A percentile compares a stretch with the other conserved stretches of the same genome.
Conservation (phyloP, 2,888 invertebrate species). For the Agrochola lota region DNA sequence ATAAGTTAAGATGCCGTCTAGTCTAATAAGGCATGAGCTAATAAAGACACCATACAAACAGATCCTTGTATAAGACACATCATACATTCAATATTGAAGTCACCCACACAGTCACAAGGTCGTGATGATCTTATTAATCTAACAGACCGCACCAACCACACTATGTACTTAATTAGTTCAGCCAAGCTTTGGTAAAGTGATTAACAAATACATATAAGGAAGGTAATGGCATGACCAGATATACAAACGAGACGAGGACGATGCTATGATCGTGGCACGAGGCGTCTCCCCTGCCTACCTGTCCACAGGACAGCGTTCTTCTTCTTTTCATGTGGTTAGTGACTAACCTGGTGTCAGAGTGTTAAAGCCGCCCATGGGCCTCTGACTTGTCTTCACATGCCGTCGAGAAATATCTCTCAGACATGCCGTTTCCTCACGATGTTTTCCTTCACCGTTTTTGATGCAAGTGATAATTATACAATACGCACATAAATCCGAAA, state of each 20-base stretch:
- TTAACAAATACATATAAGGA: slow-evolving; percentile 21
- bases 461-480: too few species aligned
- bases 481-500: too few species aligned
- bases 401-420: too few species aligned
- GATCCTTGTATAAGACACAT: slow-evolving; percentile 27
- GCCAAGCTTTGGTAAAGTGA: slow-evolving; percentile 31
- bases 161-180: slow-evolving; percentile 49
- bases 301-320: not conserved
- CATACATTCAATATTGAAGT: slow-evolving; percentile 41
- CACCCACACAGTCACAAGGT: slow-evolving; percentile 31
- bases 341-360: too few species aligned
- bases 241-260: not conserved
- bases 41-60: slow-evolving; percentile 9
- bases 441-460: too few species aligned
- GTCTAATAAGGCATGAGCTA: not conserved
- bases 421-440: too few species aligned
- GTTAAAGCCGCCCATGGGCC: too few species aligned
- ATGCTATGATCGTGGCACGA: not conserved
- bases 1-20: too few species aligned
- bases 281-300: too few species aligned
- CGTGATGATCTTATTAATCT: slow-evolving; percentile 43
- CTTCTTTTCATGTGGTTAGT: too few species aligned
- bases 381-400: too few species aligned
- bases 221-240: not conserved
- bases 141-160: slow-evolving; percentile 30